Percentiles rank a stretch among this genome's conserved stretches.
Conservation (phyloP, 2,888 invertebrate genomes). For the Synanthedon andrenaeformis region DNA sequence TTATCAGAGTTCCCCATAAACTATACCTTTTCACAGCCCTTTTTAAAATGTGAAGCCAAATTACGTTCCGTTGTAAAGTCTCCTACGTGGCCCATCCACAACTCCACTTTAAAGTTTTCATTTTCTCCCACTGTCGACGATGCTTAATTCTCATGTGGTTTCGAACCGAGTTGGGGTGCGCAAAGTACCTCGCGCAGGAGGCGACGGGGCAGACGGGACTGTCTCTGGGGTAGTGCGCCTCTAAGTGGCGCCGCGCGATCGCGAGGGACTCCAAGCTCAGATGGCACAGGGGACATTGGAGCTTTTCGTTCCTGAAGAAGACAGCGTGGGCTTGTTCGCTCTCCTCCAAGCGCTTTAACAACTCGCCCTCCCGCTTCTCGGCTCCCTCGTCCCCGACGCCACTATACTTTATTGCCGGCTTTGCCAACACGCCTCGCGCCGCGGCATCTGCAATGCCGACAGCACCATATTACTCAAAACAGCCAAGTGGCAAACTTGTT, state of each 20-base stretch:
- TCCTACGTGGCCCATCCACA: constrained; percentile 62
- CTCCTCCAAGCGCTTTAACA: constrained; percentile 23
- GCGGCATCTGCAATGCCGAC: constrained; percentile 74
- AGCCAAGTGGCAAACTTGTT: constrained; percentile 22
- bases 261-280: constrained; percentile 75
- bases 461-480: constrained; percentile 43
- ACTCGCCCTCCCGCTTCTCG: constrained; percentile 30
- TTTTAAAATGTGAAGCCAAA: constrained; percentile 16
- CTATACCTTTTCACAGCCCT: constrained; percentile 41
- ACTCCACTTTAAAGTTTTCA: constrained; percentile 84
- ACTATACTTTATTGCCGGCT: constrained; percentile 32
- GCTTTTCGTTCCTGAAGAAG: constrained; percentile 17
- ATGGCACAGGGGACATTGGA: constrained; percentile 81
- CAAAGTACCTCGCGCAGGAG: constrained; percentile 79
- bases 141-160: constrained; percentile 91
- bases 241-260: constrained; percentile 79
- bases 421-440: constrained; percentile 30
- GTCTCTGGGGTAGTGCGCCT: constrained; percentile 86
- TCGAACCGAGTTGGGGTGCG: constrained; percentile 87
- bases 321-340: constrained; percentile 11
- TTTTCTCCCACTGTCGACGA: constrained; percentile 83
- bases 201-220: constrained; percentile 84
- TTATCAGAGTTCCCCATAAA: constrained; percentile 13
- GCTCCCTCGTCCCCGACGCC: constrained; percentile 31
- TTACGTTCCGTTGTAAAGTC: constrained; percentile 4